Evolutionary conservation across 2,113 vertebrate genomes (phyloP).

Genomic region (Oophaga pumilio): DNA sequence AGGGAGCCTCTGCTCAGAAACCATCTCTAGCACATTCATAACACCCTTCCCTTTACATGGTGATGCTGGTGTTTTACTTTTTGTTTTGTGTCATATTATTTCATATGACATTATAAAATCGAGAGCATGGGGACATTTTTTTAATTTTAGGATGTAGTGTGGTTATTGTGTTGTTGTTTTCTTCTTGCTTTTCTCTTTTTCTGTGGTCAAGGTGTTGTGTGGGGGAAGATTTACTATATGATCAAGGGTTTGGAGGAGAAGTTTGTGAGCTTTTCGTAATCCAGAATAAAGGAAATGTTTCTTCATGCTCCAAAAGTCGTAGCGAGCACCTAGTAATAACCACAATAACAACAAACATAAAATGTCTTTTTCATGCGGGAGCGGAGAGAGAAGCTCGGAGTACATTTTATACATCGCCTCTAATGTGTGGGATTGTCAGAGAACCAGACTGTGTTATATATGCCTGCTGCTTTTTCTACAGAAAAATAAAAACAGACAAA

Average conservation of each 20-base stretch:
- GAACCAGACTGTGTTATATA: neutral
- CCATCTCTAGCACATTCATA: no score
- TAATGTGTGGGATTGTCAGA: slow-evolving; percentile 3
- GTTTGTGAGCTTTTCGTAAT: neutral
- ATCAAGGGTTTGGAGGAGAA: neutral
- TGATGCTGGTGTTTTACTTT: no score
- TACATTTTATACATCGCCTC: neutral
- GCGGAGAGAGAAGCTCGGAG: neutral
- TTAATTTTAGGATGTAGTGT: no score
- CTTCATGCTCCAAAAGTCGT: neutral
- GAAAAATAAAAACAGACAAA: slow-evolving; percentile 1
- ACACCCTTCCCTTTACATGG: no score
- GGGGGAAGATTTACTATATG: no score
- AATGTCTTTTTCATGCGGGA: neutral
- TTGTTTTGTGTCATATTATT: no score
- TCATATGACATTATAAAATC: no score
- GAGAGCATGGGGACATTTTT: no score
- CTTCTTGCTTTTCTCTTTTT: no score
- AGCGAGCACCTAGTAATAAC: neutral
- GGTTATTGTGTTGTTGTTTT: neutral
- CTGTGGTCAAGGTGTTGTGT: no score
- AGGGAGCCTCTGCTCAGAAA: no score
- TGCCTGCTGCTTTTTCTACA: neutral
- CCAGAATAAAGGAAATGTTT: neutral
- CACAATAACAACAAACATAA: neutral